Percentiles rank a stretch among this genome's conserved stretches.
These are phyloP conservation scores for Drosophila ercepeae DNA, from an alignment of 1,140 invertebrate species.

Conservation along the genomic window DNA sequence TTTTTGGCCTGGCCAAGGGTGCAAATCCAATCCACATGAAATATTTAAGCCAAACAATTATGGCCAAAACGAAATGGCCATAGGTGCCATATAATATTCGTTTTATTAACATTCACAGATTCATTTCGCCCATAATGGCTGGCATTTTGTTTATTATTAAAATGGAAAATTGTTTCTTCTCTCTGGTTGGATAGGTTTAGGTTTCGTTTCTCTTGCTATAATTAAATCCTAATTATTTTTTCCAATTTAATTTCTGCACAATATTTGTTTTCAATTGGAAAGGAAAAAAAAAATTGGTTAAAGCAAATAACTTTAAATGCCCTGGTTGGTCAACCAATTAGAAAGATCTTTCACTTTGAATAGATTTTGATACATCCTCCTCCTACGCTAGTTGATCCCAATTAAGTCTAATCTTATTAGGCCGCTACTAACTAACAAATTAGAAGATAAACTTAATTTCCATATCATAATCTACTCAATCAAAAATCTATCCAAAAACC, in stretches of 20 bases:
- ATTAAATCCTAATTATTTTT: neutral
- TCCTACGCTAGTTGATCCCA: slow-evolving; percentile 7
- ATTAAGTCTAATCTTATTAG: slow-evolving; percentile 28
- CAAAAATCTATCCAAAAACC: slow-evolving; percentile 20
- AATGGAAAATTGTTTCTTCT: slow-evolving; percentile 7
- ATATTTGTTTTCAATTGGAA: neutral
- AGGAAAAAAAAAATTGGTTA: neutral
- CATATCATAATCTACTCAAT: slow-evolving; percentile 29
- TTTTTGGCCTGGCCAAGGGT: slow-evolving; percentile 21
- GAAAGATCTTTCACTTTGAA: neutral
- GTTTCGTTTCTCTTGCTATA: no score
- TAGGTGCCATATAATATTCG: slow-evolving; percentile 18
- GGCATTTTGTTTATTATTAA: slow-evolving; percentile 1
- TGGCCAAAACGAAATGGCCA: slow-evolving; percentile 17
- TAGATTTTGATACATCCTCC: neutral
- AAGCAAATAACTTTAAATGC: neutral
- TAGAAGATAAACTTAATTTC: slow-evolving; percentile 45
- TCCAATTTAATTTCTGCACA: neutral
- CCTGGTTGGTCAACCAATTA: slow-evolving; percentile 8
- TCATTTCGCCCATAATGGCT: neutral
- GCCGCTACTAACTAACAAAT: slow-evolving; percentile 23
- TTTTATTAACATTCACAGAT: slow-evolving; percentile 2
- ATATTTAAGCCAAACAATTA: slow-evolving; percentile 72
- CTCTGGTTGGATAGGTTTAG: neutral
- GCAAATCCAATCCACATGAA: slow-evolving; percentile 55